Base-by-base conservation (phyloP, 1,140 invertebrate genomes). In the Araneus ventricosus region DNA sequence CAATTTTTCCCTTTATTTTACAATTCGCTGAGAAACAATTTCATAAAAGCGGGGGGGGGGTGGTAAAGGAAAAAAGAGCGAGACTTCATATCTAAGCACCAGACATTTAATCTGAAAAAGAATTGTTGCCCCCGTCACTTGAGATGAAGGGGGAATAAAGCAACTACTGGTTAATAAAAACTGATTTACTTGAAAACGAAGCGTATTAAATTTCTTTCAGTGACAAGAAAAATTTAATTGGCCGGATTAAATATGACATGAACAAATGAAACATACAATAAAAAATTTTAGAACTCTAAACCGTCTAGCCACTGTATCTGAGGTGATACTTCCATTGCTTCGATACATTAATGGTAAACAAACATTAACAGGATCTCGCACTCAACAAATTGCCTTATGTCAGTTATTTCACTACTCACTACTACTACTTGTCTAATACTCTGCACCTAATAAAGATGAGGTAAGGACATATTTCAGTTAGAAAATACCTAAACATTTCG, bases 81-180 rank as follows among this genome's bases (percentile, higher is more conserved):
- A 75, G 34, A 75, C 34, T 63, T 24, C 59, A 37, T 75, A 34
- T 75, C 59, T 8, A 24, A 75, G 20, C 34, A 34, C 30, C 70
- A 75, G 70, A 75, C 70, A 75, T 75, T 75, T 75, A 37, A 37
- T 34, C 37, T 75, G 17, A 75, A 75, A 75, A 37, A 75, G 70
- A 63, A 63, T n/a, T 37, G 67, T 37, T 30, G 17, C 34, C 20
- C 17, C 5, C 63, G 63, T 67, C 63, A 67, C 63, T 14, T 67
- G 24, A 67, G n/a, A n/a, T 24, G 24, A 67, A 67, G 10, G 10
- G 5, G 27, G 63, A 67, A 67, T 22, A 27, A 63, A n/a, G 27
- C 27, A 30, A 34, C 70, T 20, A n/a, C 59, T 7, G 59, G 7
- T 63, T 7, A 75, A 70, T 2, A 34, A 70, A 22, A 75, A 34